Evolutionary conservation across 2,888 invertebrate species (phyloP), one percentile per base, ranked within the genome.

Genomic region (Oligia latruncula): DNA sequence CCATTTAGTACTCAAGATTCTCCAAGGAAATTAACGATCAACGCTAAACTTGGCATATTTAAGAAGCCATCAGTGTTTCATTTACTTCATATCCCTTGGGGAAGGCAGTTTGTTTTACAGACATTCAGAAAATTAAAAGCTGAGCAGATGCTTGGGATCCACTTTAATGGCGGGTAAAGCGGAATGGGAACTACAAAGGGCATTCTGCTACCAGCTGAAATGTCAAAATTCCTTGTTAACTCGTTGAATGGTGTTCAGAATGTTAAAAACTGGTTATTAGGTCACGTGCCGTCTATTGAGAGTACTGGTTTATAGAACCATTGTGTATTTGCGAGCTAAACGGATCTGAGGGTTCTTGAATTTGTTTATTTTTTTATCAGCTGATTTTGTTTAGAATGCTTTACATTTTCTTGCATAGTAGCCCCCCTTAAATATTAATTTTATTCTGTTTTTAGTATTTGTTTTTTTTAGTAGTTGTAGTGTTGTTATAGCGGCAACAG

Each of bases 21-120:
- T 93, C 92, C 81, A 84, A 93, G 93, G 93, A 93, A 94, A 94
- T 93, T 92, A 93, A 92, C 90, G 88, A 91, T 91, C 90, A 89
- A 90, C 91, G 90, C 90, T 93, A 90, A 92, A 91, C 90, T 90
- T 88, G 87, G 90, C 88, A 91, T 93, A 92, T 92, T 93, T 92
- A 90, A 91, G 88, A 87, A 91, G 89, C 89, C 92, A 91, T 93
- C 91, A 92, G 91, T 90, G 91, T 90, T 93, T 92, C 91, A 93
- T 93, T 93, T 92, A 92, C 90, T 91, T 85, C 89, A 87, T 89
- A 88, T 90, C 91, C 90, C 87, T 79, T 73, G 90, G 89, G 89
- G 46, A 49, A 78, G 81, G 84, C 88, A 85, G 89, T 91, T 91
- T 91, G 91, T 91, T 92, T 91, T 91, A 90, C 88, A 89, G 90